These are phyloP conservation scores for Metalampra italica DNA, from an alignment of 2,888 invertebrate genomes.

Conservation along the genomic window DNA sequence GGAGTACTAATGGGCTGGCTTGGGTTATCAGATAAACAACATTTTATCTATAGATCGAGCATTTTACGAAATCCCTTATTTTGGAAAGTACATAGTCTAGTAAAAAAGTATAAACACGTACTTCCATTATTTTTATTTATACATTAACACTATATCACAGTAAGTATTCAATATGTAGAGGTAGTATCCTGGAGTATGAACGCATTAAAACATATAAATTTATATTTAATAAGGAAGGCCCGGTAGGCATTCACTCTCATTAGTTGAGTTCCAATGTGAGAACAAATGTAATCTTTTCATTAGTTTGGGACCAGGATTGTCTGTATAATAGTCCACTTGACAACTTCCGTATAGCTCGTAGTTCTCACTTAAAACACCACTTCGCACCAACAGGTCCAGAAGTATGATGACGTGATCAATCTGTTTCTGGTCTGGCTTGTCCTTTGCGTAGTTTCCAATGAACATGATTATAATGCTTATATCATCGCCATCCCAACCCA, in stretches of 20 bases:
- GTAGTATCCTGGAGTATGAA: no score
- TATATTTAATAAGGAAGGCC: background rate
- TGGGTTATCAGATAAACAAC: no score
- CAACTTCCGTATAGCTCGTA: background rate
- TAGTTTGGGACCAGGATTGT: slow-evolving; percentile 6
- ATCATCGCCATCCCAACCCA: slow-evolving; percentile 2
- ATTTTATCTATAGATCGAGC: no score
- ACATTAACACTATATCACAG: no score
- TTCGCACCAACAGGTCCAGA: background rate
- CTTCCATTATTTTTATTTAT: no score
- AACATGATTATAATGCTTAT: slow-evolving; percentile 13
- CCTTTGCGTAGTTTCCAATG: slow-evolving; percentile 13
- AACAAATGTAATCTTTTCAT: background rate
- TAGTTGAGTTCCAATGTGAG: background rate
- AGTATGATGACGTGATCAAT: background rate
- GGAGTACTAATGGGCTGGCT: no score
- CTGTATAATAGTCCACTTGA: background rate
- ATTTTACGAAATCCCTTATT: no score
- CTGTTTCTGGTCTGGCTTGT: slow-evolving; percentile 5
- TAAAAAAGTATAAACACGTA: no score
- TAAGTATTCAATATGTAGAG: no score
- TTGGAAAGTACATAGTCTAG: no score
- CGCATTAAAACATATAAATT: no score
- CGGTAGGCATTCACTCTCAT: background rate
- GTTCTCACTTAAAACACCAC: background rate